Evolutionary conservation across 2,888 invertebrate genomes (phyloP).

Genomic region (Andrena haemorrhoa): DNA sequence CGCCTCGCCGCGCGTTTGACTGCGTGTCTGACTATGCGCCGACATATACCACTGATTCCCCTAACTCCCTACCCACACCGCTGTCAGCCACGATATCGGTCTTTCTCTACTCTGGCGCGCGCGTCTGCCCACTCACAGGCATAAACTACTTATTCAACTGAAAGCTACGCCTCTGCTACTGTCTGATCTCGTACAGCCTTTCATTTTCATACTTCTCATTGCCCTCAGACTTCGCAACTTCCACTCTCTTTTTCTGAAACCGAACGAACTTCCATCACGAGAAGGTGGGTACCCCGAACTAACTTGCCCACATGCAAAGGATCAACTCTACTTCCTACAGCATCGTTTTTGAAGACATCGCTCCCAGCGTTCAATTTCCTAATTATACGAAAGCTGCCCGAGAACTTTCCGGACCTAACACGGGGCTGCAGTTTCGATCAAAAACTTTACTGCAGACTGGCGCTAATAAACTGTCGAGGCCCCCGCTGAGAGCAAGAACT

Average conservation of each 20-base stretch:
- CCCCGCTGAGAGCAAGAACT: conserved; percentile 19
- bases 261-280: not conserved
- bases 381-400: conserved; percentile 5
- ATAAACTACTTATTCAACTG: conserved; percentile 12
- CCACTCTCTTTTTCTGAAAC: not conserved
- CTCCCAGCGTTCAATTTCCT: not conserved
- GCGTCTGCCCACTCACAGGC: conserved; percentile 13
- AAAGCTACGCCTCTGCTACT: not conserved
- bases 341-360: not conserved
- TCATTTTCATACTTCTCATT: too few species aligned
- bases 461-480: conserved; percentile 47
- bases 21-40: not conserved
- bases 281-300: too few species aligned
- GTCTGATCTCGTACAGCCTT: not conserved
- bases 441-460: conserved; percentile 21
- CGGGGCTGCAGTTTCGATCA: conserved; percentile 25
- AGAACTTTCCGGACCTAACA: not conserved
- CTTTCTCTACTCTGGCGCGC: not conserved
- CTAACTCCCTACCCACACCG: not conserved
- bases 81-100: not conserved
- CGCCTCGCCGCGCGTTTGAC: too few species aligned
- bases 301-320: not conserved
- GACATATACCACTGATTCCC: conserved; percentile 23
- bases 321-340: not conserved
- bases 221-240: not conserved